Evolutionary conservation across 2,888 invertebrate genomes (phyloP).

Genomic region (Drosophila nr. perissopoda): DNA sequence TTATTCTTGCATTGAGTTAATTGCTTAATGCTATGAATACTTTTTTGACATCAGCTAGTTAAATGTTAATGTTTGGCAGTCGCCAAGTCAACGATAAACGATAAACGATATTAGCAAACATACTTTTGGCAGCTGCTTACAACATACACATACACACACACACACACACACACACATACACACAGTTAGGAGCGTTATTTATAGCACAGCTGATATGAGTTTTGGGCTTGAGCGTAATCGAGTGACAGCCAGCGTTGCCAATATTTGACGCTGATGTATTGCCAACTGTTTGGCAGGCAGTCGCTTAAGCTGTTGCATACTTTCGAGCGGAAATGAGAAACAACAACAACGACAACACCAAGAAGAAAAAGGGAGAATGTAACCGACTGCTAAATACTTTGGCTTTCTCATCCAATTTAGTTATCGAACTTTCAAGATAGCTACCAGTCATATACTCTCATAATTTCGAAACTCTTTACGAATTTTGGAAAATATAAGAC

Average conservation of each 20-base stretch:
- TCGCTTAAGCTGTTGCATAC: slow-evolving; percentile 66
- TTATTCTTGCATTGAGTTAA: no score
- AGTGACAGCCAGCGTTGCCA: slow-evolving; percentile 53
- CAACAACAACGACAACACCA: slow-evolving; percentile 22
- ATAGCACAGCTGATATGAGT: slow-evolving; percentile 43
- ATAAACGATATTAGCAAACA: slow-evolving; percentile 43
- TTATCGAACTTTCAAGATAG: no score
- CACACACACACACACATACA: neutral
- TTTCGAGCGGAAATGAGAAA: slow-evolving; percentile 65
- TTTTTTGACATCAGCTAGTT: neutral
- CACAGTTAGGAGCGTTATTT: slow-evolving; percentile 18
- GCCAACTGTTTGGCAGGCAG: slow-evolving; percentile 46
- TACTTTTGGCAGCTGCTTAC: slow-evolving; percentile 42
- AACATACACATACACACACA: slow-evolving; percentile 13
- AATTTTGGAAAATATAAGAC: no score
- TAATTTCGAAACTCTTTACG: no score
- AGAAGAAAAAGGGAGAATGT: neutral
- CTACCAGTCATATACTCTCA: no score
- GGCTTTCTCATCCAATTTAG: no score
- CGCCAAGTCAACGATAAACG: slow-evolving; percentile 51
- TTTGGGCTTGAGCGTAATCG: slow-evolving; percentile 40
- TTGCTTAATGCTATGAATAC: neutral
- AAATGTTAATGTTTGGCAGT: slow-evolving; percentile 27
- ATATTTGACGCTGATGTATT: slow-evolving; percentile 76
- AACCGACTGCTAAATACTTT: neutral